Base-by-base conservation (phyloP, 2,797 vertebrate genomes). In the Sebastolobus altivelis region DNA sequence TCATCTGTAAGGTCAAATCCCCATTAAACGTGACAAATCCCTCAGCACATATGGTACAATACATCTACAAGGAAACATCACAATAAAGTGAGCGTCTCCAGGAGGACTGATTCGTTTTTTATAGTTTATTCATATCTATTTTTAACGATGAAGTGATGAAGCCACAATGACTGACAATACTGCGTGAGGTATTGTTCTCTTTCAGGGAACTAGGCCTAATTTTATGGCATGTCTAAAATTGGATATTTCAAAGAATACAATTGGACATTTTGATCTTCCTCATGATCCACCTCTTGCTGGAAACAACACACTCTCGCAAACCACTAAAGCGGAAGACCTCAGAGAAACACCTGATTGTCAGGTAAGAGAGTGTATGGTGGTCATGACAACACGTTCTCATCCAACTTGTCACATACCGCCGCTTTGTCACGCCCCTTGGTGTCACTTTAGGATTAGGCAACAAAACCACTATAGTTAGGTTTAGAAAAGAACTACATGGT, bases 71-170 rank as follows among this genome's bases (percentile, higher is more conserved):
- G 22, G 62, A 59, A 58, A 70, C 33, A 40, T 37, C 9, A 69
- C 61, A 40, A 25, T 40, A 46, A 56, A 35, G 16, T 35, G 6
- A 60, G 55, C 52, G 62, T 72, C 29, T 75, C 59, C 27, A 54
- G 13, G 10, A 70, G 61, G 66, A 78, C 14, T 20, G 10, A 22
- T 31, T 77, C 22, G 33, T 8, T 54, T 69, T 74, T 72, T 11
- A 55, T 18, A 29, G 27, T 65, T 66, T 40, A 68, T 52, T 83
- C 46, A 52, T 60, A 11, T 62, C 49, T 81, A 70, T 75, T 77
- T 66, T 81, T 67, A 83, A 73, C 31, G 56, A 37, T 69, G 46
- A 67, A 7, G n/a, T 37, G 40, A 74, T 11, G 35, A 12, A 62
- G 46, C 8, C 66, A 66, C 4, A 46, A 22, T 59, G 60, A 35